Conservation (phyloP, 2,113 vertebrate genomes). For the Hippocampus mohnikei region DNA sequence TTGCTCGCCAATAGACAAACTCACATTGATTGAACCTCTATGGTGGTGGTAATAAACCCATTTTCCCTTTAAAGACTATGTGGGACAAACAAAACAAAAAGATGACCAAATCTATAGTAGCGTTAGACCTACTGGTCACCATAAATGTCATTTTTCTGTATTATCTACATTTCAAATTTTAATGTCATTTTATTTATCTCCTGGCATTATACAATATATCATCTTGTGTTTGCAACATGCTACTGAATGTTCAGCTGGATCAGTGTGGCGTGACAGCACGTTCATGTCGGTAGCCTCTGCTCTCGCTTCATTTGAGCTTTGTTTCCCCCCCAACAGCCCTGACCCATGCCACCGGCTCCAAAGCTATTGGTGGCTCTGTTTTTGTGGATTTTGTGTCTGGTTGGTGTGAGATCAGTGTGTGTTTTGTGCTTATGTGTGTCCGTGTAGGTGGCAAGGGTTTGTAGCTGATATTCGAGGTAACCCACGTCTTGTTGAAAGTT, state of each 20-base stretch:
- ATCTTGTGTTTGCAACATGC: slow-evolving; percentile 5
- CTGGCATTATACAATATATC: neutral
- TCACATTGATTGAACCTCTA: neutral
- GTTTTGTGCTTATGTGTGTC: slow-evolving; percentile 5
- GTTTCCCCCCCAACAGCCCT: slow-evolving; percentile 49
- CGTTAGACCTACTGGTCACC: neutral
- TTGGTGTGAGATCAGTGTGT: neutral
- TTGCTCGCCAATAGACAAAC: no score
- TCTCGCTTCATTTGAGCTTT: slow-evolving; percentile 59
- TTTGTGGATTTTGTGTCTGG: neutral
- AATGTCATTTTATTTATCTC: neutral
- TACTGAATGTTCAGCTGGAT: slow-evolving; percentile 40
- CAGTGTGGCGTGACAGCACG: slow-evolving; percentile 30
- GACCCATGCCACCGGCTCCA: slow-evolving; percentile 53
- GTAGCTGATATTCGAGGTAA: neutral
- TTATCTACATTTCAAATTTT: no score
- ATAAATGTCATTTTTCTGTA: neutral
- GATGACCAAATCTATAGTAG: neutral
- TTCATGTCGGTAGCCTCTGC: slow-evolving; percentile 57
- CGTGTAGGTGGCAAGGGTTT: neutral
- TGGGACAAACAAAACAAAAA: neutral
- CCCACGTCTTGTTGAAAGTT: no score
- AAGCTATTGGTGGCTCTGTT: slow-evolving; percentile 10
- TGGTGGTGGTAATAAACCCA: neutral
- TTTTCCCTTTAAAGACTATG: neutral